phyloP scores from a whole-genome alignment of 2,888 invertebrate genomes.

The Phortica magna region DNA sequence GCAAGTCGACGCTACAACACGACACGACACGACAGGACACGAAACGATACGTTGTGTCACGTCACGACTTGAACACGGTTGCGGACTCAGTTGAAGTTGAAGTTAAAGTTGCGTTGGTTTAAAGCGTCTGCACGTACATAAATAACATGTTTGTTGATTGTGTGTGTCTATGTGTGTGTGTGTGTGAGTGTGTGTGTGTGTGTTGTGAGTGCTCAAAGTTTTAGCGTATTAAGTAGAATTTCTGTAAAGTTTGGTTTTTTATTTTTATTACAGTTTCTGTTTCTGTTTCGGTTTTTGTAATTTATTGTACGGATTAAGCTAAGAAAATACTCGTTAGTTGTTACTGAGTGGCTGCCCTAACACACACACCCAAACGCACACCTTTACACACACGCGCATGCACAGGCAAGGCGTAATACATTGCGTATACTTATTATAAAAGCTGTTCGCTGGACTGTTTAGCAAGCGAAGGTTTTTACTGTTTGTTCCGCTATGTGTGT shows the following conservation, averaged over 20 bases:
- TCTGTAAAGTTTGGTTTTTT: slow-evolving; percentile 30
- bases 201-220: background rate
- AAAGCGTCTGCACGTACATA: background rate
- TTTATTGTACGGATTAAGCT: slow-evolving; percentile 26
- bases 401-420: no score
- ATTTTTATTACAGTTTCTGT: slow-evolving; percentile 24
- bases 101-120: background rate
- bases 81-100: background rate
- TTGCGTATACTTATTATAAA: no score
- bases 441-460: no score
- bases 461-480: no score
- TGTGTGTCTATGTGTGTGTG: background rate
- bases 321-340: slow-evolving; percentile 1
- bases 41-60: background rate
- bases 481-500: background rate
- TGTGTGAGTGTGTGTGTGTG: background rate
- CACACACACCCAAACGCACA: background rate
- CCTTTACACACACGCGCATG: no score
- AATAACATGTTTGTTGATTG: slow-evolving; percentile 27
- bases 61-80: background rate
- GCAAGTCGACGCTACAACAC: background rate
- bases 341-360: background rate
- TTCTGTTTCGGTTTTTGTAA: slow-evolving; percentile 11
- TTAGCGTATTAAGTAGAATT: background rate
- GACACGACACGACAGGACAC: background rate